Evolutionary conservation across 23 tunicate genomes (phyloP), one percentile per base, ranked within the genome.

Genomic region (Corella eumyota): DNA sequence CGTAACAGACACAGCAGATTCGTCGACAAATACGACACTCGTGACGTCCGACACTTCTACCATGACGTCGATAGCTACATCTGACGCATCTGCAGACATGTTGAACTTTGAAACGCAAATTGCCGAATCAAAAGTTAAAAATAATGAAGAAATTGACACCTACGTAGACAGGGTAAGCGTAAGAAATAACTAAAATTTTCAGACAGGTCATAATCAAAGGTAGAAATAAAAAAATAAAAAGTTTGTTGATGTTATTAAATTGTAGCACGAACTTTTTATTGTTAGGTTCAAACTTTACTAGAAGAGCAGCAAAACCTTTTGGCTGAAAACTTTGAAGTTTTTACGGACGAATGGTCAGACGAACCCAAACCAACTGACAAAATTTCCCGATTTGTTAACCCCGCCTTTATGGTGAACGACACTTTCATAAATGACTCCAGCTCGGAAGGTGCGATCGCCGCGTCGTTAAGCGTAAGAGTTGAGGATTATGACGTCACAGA

Each of bases 241-340:
- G n/a, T n/a, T n/a, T n/a, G n/a, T n/a, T n/a, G n/a, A n/a, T n/a
- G n/a, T n/a, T n/a, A n/a, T n/a, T n/a, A n/a, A n/a, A n/a, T n/a
- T n/a, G n/a, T n/a, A n/a, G n/a, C n/a, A n/a, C n/a, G n/a, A n/a
- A n/a, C n/a, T n/a, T n/a, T n/a, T n/a, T n/a, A n/a, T n/a, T n/a
- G n/a, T n/a, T 60, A 86, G 95, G 95, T 86, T 0, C 73, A 86
- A 71, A 44, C 69, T 37, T 56, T 86, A 9, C 66, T 86, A 4
- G 85, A 78, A 48, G 95, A 86, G 65, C 95, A 86, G 58, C 85
- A 86, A 59, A 22, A 47, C 11, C 68, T 86, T 50, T 67, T 86
- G 13, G 85, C 95, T 13, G 70, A 71, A 51, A 65, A 77, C 30
- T 77, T 77, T 60, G 64, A 71, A 60, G 78, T 56, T 0, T 61